phyloP scores from a whole-genome alignment of 2,888 invertebrate genomes.

The Dicyrtomina minuta region DNA sequence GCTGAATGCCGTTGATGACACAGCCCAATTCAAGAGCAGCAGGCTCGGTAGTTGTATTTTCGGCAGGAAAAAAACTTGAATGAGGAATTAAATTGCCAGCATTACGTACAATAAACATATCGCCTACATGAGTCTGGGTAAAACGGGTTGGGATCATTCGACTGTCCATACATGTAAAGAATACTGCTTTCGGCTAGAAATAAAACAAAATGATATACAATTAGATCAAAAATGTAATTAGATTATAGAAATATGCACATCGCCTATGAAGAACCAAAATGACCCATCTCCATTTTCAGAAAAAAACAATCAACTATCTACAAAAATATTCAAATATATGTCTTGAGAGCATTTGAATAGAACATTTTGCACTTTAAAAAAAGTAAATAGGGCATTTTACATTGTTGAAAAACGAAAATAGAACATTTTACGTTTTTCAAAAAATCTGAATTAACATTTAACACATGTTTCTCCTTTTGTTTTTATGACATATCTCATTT shows the following conservation, averaged over 20 bases:
- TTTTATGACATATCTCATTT: too few species aligned
- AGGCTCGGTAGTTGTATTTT: conserved; percentile 89
- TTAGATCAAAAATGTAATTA: not conserved
- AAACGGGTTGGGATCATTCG: conserved; percentile 94
- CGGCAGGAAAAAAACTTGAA: conserved; percentile 80
- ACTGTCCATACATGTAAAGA: conserved; percentile 98
- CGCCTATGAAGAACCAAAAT: too few species aligned
- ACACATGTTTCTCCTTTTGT: too few species aligned
- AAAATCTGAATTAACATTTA: too few species aligned
- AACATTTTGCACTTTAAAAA: too few species aligned
- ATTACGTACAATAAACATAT: conserved; percentile 97
- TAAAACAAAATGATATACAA: conserved; percentile 47
- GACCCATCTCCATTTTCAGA: too few species aligned
- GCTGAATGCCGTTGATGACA: conserved; percentile 83
- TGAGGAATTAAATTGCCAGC: conserved; percentile 95
- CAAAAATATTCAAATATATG: too few species aligned
- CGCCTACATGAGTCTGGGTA: conserved; percentile 92
- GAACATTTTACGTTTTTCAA: conserved; percentile 18
- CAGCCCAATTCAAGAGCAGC: conserved; percentile 94
- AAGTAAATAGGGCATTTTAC: too few species aligned
- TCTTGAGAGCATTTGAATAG: too few species aligned
- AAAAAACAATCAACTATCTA: too few species aligned
- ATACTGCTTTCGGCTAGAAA: conserved; percentile 89
- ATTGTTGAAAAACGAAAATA: conserved; percentile 33
- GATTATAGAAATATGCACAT: too few species aligned